These are phyloP conservation scores for Coelogynopora nodosa DNA, from an alignment of 2,888 invertebrate genomes.

Conservation along the genomic window DNA sequence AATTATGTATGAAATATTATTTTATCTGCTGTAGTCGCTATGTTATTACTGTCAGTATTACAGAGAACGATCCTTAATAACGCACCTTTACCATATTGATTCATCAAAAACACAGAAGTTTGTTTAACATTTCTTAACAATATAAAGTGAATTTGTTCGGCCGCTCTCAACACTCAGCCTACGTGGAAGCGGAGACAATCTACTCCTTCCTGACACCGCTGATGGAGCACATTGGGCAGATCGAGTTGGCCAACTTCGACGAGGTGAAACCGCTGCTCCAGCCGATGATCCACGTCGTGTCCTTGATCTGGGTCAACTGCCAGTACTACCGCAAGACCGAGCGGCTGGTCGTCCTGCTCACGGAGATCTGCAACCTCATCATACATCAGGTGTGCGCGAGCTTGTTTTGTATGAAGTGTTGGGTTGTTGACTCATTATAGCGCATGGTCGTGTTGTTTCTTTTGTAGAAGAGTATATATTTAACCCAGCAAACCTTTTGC, in stretches of 20 bases:
- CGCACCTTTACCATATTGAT: no score
- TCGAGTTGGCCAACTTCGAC: constrained; percentile 65
- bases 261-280: constrained; percentile 43
- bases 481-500: no score
- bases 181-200: constrained; percentile 41
- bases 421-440: no score
- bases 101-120: no score
- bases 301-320: constrained; percentile 83
- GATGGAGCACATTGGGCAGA: constrained; percentile 72
- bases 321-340: constrained; percentile 80
- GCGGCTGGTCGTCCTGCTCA: constrained; percentile 79
- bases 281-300: constrained; percentile 66
- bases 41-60: no score
- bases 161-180: constrained; percentile 19
- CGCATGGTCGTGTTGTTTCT: no score
- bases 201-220: constrained; percentile 57
- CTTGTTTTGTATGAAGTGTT: not conserved
- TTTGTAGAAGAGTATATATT: no score
- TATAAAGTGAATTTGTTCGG: not conserved
- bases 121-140: not conserved
- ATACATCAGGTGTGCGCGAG: constrained; percentile 37
- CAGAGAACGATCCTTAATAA: no score
- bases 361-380: constrained; percentile 54
- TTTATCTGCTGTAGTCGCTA: no score
- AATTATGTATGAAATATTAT: no score